Evolutionary conservation across 2,797 vertebrate genomes (phyloP).

Genomic region (Helicolenus hilgendorfi): DNA sequence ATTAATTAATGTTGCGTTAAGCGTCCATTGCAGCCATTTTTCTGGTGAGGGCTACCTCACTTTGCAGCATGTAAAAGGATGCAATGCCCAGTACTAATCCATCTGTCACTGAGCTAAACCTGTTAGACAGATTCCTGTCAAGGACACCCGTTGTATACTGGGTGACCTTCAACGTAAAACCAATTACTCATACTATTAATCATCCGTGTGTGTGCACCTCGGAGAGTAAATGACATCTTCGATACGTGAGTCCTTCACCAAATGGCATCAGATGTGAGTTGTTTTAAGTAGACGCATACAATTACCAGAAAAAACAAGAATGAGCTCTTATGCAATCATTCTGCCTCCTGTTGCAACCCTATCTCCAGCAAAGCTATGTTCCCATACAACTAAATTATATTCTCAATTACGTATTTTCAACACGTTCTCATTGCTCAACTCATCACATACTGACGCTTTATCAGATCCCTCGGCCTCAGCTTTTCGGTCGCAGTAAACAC

Average conservation of each 20-base stretch:
- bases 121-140: constrained; percentile 10
- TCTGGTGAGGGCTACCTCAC: background rate
- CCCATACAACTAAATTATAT: background rate
- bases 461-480: too few relatives aligned
- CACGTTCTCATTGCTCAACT: too few relatives aligned
- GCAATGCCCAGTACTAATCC: background rate
- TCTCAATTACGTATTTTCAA: background rate
- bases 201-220: background rate
- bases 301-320: background rate
- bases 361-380: background rate
- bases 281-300: constrained; percentile 18
- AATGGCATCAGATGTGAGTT: constrained; percentile 19
- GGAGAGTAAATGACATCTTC: constrained; percentile 2
- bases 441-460: too few relatives aligned
- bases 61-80: background rate
- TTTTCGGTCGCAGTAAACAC: rapidly evolving
- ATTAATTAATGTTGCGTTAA: background rate
- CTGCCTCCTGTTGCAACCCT: background rate
- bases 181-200: constrained; percentile 38
- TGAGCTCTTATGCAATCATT: background rate
- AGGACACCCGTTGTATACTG: background rate
- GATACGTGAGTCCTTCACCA: background rate
- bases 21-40: background rate
- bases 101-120: background rate
- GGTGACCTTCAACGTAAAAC: constrained; percentile 31